Evolutionary conservation across 2,113 vertebrate genomes (phyloP), one percentile per base, ranked within the genome.

Genomic region (Leuciscus idus): DNA sequence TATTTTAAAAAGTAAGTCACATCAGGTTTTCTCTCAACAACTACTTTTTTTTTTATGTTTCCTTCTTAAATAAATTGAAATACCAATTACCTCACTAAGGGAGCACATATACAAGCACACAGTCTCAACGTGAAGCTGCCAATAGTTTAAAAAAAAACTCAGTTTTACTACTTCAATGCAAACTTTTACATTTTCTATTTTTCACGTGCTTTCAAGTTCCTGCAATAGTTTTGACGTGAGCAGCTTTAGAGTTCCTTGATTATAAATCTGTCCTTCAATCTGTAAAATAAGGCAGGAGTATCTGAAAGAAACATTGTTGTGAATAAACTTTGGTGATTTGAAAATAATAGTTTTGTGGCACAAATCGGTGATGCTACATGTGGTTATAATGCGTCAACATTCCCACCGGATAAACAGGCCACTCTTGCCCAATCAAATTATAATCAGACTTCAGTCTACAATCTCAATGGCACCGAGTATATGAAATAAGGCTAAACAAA

Each of bases 311-410:
- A 48, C 61, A 33, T 46, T 13, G 48, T 55, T 13, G 33, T 17
- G 26, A 68, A 48, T 48, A 46, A 30, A 68, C 80, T 52, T 68
- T 52, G 80, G 26, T 68, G 26, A 17, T 52, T 52, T 52, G 4
- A 70, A 33, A 55, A 21, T 0, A 86, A 48, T 52, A 85, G 23
- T 30, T 75, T 7, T 43, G 62, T 86, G 84, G 84, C 80, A 84
- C 80, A 80, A 57, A 13, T 79, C 21, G 84, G 46, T 36, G 30
- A 62, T 61, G 48, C 61, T 82, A 81, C 78, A 26, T 82, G 30
- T 33, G 6, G 43, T 84, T 85, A 70, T 39, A 28, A 30, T 30
- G 12, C 28, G 19, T 33, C 33, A 43, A n/a, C 50, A 26, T 39
- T 70, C 61, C 30, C 48, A 52, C 61, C 12, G 15, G 2, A 68